A percentile compares a stretch with the other conserved stretches of the same genome.
Evolutionary conservation across 2,113 vertebrate species (phyloP).

Genomic region (Crotophaga sulcirostris): DNA sequence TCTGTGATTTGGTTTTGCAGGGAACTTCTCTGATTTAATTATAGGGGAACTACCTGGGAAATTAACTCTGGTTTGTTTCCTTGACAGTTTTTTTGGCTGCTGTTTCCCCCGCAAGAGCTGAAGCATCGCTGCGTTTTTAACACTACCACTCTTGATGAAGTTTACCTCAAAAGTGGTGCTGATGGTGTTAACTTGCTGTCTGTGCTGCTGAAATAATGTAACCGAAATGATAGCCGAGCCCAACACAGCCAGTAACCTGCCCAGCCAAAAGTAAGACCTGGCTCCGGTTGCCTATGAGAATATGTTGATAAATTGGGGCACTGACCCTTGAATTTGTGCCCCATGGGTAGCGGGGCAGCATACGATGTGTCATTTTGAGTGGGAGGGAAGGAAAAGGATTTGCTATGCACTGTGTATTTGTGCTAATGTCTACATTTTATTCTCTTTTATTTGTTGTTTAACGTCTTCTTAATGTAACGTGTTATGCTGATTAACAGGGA

Average conservation of each 20-base stretch:
- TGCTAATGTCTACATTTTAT: rapidly evolving
- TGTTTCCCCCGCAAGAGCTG: neutral
- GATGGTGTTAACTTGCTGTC: neutral
- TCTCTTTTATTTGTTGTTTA: neutral
- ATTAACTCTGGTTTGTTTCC: neutral
- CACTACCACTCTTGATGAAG: rapidly evolving
- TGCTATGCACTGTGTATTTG: neutral
- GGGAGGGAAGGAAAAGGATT: neutral
- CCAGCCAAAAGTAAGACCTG: constrained; percentile 76
- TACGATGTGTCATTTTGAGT: rapidly evolving
- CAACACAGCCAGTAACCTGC: constrained; percentile 61
- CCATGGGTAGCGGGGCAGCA: rapidly evolving
- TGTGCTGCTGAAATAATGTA: constrained; percentile 52
- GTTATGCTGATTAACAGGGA: neutral
- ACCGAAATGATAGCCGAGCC: constrained; percentile 86
- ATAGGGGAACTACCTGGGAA: too few relatives aligned
- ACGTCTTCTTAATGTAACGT: neutral
- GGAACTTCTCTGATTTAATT: too few relatives aligned
- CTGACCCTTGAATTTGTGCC: neutral
- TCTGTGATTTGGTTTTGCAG: neutral
- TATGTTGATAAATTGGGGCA: neutral
- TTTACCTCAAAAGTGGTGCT: neutral
- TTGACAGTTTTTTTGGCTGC: neutral
- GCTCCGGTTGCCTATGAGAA: rapidly evolving
- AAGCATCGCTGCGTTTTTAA: neutral